Conservation (phyloP, 2,888 invertebrate genomes). For the Scelioninae gen. 1 region DNA sequence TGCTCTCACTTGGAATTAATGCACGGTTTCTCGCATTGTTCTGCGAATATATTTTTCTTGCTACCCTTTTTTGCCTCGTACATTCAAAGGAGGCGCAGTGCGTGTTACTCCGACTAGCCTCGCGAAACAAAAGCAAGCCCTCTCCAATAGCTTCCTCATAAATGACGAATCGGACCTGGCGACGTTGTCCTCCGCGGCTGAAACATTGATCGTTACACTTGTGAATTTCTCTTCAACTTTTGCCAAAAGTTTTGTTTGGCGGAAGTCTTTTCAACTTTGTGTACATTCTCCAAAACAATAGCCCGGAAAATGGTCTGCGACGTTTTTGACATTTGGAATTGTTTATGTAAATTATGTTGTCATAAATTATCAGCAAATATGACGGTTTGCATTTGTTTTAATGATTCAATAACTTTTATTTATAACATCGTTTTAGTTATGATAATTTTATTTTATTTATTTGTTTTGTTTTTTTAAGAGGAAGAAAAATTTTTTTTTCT, state of each 20-base stretch:
- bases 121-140: slow-evolving; percentile 35
- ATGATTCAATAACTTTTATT: too few relatives aligned
- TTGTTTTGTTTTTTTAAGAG: too few relatives aligned
- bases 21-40: slow-evolving; percentile 49
- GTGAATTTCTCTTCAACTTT: neutral
- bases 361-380: too few relatives aligned
- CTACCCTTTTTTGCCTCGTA: slow-evolving; percentile 32
- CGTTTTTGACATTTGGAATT: too few relatives aligned
- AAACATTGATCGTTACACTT: slow-evolving; percentile 18
- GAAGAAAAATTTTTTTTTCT: too few relatives aligned
- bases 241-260: neutral
- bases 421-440: too few relatives aligned
- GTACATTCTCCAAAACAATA: too few relatives aligned
- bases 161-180: slow-evolving; percentile 41
- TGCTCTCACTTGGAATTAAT: slow-evolving; percentile 53
- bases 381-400: too few relatives aligned
- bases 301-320: too few relatives aligned
- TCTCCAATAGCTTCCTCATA: slow-evolving; percentile 44
- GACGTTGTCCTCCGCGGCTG: neutral
- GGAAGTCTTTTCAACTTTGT: too few relatives aligned
- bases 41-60: slow-evolving; percentile 55
- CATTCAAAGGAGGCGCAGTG: slow-evolving; percentile 26
- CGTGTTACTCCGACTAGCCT: slow-evolving; percentile 32
- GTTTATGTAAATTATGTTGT: too few relatives aligned
- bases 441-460: too few relatives aligned